Evolutionary conservation across 2,888 invertebrate species (phyloP).

Genomic region (Mystacides longicornis): DNA sequence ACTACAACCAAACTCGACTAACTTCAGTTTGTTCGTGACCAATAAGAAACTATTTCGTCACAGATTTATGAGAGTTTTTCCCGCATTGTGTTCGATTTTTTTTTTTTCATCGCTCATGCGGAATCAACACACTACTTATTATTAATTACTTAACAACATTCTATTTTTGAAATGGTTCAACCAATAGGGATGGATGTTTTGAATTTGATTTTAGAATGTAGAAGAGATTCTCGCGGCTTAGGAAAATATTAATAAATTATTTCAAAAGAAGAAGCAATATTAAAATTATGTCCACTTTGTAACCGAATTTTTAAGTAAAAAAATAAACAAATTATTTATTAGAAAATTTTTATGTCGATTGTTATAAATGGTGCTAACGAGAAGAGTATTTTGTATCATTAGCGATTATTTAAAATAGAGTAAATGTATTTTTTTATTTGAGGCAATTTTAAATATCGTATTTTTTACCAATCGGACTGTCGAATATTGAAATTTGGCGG

Average conservation of each 20-base stretch:
- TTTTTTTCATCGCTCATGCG: slow-evolving; percentile 11
- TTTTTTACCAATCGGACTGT: background rate
- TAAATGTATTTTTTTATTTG: background rate
- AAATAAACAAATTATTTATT: background rate
- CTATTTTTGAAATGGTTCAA: background rate
- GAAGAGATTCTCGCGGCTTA: too few relatives aligned
- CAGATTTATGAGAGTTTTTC: slow-evolving; percentile 7
- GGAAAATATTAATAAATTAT: background rate
- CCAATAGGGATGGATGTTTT: background rate
- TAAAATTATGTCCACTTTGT: slow-evolving; percentile 17
- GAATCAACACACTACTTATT: background rate
- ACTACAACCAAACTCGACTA: slow-evolving; percentile 4
- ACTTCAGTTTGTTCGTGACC: slow-evolving; percentile 8
- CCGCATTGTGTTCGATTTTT: slow-evolving; percentile 16
- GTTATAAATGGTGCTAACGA: slow-evolving; percentile 23
- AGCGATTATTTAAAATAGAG: background rate
- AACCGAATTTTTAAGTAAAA: slow-evolving; percentile 5
- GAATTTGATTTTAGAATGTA: slow-evolving; percentile 17
- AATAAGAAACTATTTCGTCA: slow-evolving; percentile 8
- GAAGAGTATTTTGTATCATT: slow-evolving; percentile 11
- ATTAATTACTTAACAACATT: background rate
- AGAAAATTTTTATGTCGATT: slow-evolving; percentile 15
- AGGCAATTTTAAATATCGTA: slow-evolving; percentile 7
- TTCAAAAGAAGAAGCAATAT: slow-evolving; percentile 12
- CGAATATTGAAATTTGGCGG: slow-evolving; percentile 6